These are phyloP conservation scores for Sphaerophoria rueppellii DNA, from an alignment of 2,888 invertebrate species.

Conservation along the genomic window DNA sequence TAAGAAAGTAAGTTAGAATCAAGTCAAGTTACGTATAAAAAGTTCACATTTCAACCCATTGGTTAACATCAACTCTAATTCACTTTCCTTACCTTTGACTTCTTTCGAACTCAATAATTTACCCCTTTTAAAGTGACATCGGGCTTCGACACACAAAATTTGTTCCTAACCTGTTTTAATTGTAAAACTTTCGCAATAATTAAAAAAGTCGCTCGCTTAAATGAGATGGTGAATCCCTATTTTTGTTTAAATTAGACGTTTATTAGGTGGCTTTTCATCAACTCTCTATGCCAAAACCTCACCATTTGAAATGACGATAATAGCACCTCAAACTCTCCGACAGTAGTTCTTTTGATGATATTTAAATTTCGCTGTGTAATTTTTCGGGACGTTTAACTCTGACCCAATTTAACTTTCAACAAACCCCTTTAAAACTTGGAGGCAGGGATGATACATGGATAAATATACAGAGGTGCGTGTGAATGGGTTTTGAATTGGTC, in stretches of 20 bases:
- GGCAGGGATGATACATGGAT: slow-evolving; percentile 1
- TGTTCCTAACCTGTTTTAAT: not conserved
- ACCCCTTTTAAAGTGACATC: slow-evolving; percentile 18
- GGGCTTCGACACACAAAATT: no score
- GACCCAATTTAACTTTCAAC: slow-evolving; percentile 65
- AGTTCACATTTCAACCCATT: no score
- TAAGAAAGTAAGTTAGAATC: no score
- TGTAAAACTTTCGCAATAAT: slow-evolving; percentile 12
- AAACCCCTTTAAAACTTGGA: slow-evolving; percentile 34
- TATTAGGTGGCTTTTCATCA: slow-evolving; percentile 6
- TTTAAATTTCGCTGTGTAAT: slow-evolving; percentile 59
- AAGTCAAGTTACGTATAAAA: no score
- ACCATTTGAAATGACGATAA: slow-evolving; percentile 41
- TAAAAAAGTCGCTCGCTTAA: slow-evolving; percentile 2
- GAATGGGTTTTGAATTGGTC: not conserved
- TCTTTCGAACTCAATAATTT: slow-evolving; percentile 20
- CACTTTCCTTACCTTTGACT: slow-evolving; percentile 9
- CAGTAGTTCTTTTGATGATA: slow-evolving; percentile 39
- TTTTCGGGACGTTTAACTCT: slow-evolving; percentile 68
- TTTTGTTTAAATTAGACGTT: not conserved
- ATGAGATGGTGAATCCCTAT: slow-evolving; percentile 14
- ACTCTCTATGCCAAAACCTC: not conserved
- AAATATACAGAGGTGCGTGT: not conserved
- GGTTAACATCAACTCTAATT: slow-evolving; percentile 5
- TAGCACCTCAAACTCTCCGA: slow-evolving; percentile 13